These are phyloP conservation scores for Nipponacmea schrenckii DNA, from an alignment of 2,888 invertebrate species.

Conservation along the genomic window DNA sequence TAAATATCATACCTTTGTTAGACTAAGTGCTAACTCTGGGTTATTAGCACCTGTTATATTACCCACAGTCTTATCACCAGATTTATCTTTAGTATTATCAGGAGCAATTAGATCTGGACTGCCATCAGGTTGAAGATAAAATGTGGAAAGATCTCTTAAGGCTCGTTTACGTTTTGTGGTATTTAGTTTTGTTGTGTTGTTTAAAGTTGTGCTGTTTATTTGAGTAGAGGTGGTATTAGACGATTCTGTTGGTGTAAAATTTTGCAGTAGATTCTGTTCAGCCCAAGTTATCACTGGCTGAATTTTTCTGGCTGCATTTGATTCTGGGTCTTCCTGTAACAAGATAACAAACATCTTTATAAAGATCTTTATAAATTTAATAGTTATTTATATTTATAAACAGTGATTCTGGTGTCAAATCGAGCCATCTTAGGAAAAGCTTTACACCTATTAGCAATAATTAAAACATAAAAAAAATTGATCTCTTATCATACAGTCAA, in stretches of 20 bases:
- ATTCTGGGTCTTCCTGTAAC: background rate
- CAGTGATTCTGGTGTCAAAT: no score
- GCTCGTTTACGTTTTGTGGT: slow-evolving; percentile 3
- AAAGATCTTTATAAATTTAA: no score
- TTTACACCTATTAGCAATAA: no score
- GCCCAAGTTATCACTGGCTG: background rate
- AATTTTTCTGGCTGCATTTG: background rate
- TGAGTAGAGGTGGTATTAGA: background rate
- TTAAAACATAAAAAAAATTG: no score
- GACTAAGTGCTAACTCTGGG: background rate
- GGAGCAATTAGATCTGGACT: background rate
- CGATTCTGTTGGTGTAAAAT: background rate
- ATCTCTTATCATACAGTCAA: no score
- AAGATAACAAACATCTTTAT: background rate
- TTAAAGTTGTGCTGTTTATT: background rate
- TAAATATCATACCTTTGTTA: background rate
- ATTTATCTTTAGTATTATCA: background rate
- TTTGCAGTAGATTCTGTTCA: background rate
- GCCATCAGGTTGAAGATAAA: background rate
- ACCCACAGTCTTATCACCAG: background rate
- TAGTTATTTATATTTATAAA: no score
- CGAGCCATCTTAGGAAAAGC: no score
- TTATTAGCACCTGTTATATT: background rate
- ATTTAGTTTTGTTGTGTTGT: background rate
- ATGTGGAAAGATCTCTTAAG: background rate